phyloP scores from a whole-genome alignment of 2,888 invertebrate genomes.

The Colletes collaris region DNA sequence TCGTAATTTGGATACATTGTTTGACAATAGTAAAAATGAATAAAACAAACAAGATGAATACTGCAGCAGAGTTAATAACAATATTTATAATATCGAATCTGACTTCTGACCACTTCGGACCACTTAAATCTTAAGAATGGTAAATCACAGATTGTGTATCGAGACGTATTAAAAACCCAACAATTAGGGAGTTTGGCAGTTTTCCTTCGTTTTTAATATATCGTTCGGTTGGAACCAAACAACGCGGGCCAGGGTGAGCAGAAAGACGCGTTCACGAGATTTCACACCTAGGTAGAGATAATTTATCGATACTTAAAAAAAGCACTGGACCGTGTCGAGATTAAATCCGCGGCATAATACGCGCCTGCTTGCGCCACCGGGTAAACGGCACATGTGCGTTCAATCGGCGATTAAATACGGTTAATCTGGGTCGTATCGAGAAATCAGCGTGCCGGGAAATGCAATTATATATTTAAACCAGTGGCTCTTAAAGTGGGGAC shows the following conservation, averaged over 20 bases:
- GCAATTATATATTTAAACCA: constrained; percentile 59
- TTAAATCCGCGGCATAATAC: constrained; percentile 34
- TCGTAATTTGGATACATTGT: too few relatives aligned
- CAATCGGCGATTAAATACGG: constrained; percentile 48
- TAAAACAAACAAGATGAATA: too few relatives aligned
- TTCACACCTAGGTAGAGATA: constrained; percentile 12
- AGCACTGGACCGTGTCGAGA: constrained; percentile 6
- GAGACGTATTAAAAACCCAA: too few relatives aligned
- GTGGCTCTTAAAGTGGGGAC: too few relatives aligned
- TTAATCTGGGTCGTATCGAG: constrained; percentile 48
- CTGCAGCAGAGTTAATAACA: too few relatives aligned
- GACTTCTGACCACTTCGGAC: too few relatives aligned
- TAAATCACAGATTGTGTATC: too few relatives aligned
- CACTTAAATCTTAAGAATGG: too few relatives aligned
- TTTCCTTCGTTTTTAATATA: background rate
- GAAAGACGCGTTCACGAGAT: background rate
- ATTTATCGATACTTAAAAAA: constrained; percentile 27
- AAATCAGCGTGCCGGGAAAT: constrained; percentile 51
- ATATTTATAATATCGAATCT: too few relatives aligned
- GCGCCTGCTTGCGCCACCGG: constrained; percentile 12
- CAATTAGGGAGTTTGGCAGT: too few relatives aligned
- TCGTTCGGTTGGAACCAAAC: background rate
- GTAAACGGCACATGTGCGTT: constrained; percentile 29
- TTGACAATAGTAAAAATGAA: too few relatives aligned
- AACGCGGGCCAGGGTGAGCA: background rate